Base-by-base conservation (phyloP, 1,140 invertebrate genomes). In the Caenorhabditis tropicalis region DNA sequence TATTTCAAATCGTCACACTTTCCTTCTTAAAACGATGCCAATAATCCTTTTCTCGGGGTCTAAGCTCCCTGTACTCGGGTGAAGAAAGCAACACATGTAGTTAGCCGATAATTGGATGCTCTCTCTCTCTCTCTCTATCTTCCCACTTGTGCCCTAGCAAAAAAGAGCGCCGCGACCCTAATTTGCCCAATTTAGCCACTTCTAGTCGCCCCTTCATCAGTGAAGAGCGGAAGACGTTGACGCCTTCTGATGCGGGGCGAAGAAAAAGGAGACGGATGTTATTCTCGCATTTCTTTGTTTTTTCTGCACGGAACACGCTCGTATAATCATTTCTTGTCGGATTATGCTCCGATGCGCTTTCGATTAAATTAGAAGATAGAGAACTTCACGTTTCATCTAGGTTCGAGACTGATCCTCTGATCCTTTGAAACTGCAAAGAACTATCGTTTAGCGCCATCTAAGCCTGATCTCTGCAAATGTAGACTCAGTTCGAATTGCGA, bases 41-140 rank as follows among this genome's bases (percentile, higher is more conserved):
- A 43, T 74, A 65, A 33, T 19, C 24, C 24, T 3, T 36, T 7
- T 33, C 31, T n/a, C 19, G 21, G 1, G 48, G 0, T 19, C 15
- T 51, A 51, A 51, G 10, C 48, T 19, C n/a, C n/a, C 19, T 5
- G 48, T 19, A 51, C 15, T 15, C 31, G 15, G 24, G 12, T 7
- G 5, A 6, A 24, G 33, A 43, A 36, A 33, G 10, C 39, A 5
- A 5, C 39, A 74, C 36, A 46, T 43, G 65, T 74, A 74, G 65
- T 74, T 74, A 74, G 65, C 65, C 65, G 65, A 74, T 74, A 74
- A 74, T 74, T 74, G 65, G 65, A 74, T 74, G 65, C 65, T 43
- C 27, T 36, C 10, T 31, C 53, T 58, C 21, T 27, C 9, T 58
- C 53, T n/a, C n/a, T n/a, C n/a, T n/a, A n/a, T n/a, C n/a, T n/a